Percentiles rank a stretch among this genome's conserved stretches.
Conservation (phyloP, 2,888 invertebrate genomes). For the Notodromas monacha region DNA sequence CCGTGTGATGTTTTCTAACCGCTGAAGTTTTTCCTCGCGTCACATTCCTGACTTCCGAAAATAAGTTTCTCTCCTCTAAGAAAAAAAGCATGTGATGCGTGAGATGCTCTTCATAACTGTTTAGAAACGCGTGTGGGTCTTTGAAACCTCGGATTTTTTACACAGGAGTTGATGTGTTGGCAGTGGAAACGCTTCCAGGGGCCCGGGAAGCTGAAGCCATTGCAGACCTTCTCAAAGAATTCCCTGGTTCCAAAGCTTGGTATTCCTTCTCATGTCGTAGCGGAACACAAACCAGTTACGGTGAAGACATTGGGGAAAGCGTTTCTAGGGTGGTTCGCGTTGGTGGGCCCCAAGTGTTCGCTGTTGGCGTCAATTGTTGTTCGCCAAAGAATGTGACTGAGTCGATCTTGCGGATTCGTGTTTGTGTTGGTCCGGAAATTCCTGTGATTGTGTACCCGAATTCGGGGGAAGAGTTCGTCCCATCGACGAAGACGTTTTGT, state of each 20-base stretch:
- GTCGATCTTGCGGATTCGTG: no score
- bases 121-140: no score
- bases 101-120: no score
- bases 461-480: conserved; percentile 48
- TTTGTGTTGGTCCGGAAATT: conserved; percentile 20
- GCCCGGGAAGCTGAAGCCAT: conserved; percentile 46
- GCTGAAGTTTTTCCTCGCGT: no score
- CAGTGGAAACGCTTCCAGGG: conserved; percentile 71
- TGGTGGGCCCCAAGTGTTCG: conserved; percentile 34
- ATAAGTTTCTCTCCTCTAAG: no score
- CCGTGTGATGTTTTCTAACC: no score
- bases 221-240: conserved; percentile 28
- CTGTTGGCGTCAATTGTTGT: conserved; percentile 64
- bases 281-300: conserved; percentile 31
- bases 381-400: conserved; percentile 28
- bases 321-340: conserved; percentile 19
- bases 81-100: no score
- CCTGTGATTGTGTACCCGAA: conserved; percentile 70
- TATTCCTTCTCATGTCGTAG: conserved; percentile 56
- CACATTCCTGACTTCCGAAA: no score
- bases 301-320: conserved; percentile 40
- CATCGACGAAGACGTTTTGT: conserved; percentile 23
- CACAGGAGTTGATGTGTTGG: conserved; percentile 51
- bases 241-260: conserved; percentile 35
- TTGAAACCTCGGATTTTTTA: no score